These are phyloP conservation scores for Okapia johnstoni DNA, from an alignment of 2,113 vertebrate species.

Conservation along the genomic window DNA sequence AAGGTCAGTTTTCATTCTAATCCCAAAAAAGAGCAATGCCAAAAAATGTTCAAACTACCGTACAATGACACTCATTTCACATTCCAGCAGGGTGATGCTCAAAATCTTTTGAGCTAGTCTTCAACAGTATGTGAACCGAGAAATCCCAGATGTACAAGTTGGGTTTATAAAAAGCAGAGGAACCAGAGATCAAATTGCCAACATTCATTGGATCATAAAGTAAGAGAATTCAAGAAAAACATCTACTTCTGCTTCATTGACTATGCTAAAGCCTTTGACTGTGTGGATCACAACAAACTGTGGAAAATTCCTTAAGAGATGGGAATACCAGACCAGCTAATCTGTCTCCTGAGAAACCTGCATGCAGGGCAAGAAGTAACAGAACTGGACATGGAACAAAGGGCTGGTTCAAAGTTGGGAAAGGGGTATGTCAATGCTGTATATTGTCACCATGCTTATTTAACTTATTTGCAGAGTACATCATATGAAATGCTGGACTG, in stretches of 20 bases:
- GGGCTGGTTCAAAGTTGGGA: neutral
- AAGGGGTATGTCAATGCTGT: neutral
- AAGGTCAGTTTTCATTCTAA: neutral
- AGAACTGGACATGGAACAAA: neutral
- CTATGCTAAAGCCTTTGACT: neutral
- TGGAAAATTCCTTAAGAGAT: neutral
- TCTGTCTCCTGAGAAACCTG: neutral
- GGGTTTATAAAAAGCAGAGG: neutral
- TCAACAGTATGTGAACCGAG: neutral
- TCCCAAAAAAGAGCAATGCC: neutral
- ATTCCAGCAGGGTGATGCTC: neutral
- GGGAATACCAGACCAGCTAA: neutral
- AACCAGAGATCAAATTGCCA: neutral
- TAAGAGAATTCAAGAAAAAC: neutral
- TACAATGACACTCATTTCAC: neutral
- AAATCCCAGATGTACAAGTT: neutral
- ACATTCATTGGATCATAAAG: neutral
- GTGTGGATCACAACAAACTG: neutral
- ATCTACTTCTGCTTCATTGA: neutral
- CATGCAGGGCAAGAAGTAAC: neutral
- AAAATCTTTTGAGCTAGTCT: neutral
- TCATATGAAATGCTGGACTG: neutral
- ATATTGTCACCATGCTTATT: neutral
- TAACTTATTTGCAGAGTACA: neutral
- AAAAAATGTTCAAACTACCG: neutral